Conservation (phyloP, 2,888 invertebrate genomes). For the Scelioninae gen. 2 region DNA sequence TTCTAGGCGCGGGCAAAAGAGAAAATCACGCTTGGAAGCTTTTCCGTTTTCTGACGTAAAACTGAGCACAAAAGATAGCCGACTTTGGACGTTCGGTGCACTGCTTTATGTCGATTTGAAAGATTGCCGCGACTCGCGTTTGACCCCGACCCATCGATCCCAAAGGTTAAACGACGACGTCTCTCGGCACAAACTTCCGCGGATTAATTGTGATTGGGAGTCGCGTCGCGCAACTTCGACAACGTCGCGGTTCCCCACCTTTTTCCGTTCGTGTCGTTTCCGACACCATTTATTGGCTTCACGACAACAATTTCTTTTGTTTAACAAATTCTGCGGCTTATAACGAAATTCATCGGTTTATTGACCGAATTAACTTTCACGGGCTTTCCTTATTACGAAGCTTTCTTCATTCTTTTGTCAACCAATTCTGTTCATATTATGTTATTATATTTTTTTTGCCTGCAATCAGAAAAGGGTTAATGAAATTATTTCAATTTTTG, state of each 20-base stretch:
- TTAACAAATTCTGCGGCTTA: constrained; percentile 41
- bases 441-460: too few species aligned
- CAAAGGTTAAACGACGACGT: constrained; percentile 42
- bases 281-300: not conserved
- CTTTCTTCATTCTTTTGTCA: too few species aligned
- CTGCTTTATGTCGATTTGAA: constrained; percentile 49
- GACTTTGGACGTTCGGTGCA: constrained; percentile 37
- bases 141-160: constrained; percentile 46
- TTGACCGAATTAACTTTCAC: too few species aligned
- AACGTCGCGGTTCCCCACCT: not conserved
- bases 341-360: too few species aligned
- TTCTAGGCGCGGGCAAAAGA: constrained; percentile 31
- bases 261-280: not conserved
- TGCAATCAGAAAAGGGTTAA: too few species aligned
- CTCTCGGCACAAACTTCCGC: constrained; percentile 35
- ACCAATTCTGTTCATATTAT: too few species aligned
- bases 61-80: constrained; percentile 48
- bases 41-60: constrained; percentile 42
- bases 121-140: constrained; percentile 47
- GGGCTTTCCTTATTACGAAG: too few species aligned
- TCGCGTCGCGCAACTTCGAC: constrained; percentile 20
- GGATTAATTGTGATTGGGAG: constrained; percentile 45
- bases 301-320: constrained; percentile 32
- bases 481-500: too few species aligned
- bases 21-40: constrained; percentile 42